Base-by-base conservation (phyloP, 2,888 invertebrate species). In the Cyrtodaria siliqua region DNA sequence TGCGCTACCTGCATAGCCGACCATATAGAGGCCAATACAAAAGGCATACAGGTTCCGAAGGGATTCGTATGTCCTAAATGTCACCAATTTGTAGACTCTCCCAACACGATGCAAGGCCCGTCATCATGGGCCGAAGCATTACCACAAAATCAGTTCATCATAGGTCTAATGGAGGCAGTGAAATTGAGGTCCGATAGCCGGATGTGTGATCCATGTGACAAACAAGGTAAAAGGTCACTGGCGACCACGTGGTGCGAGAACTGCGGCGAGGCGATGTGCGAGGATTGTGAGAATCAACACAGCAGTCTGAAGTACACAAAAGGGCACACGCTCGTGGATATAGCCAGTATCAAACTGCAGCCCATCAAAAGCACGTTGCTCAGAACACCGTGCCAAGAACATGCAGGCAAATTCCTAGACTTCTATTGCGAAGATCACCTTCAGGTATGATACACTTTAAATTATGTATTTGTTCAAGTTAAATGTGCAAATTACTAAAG, bases 371-470 rank as follows among this genome's bases (percentile, higher is more conserved):
- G 78, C 47, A 82, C 82, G n/a, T 42, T 79, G 24, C 62, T 82
- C 38, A 71, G 77, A 47, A 69, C 79, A 20, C 82, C 79, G 3
- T 84, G 84, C 47, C 77, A 74, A 33, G 77, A 82, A 53, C 84
- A 84, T 55, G 75, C 68, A 6, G 81, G 77, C 23, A 84, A 82
- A 24, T 84, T 78, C 68, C 71, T 84, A 9, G 84, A 84, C 53
- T 84, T 82, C 61, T 84, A 75, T 44, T 84, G 84, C 44, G 72
- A 77, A n/a, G 84, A 84, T 61, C 84, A 84, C 68, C 72, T 68
- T 6, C 79, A 79, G 71, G 80, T 80, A 50, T 8, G 55, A 24
- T 42, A 33, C 4, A 33, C 33, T 33, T 33, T n/a, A n/a, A n/a
- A n/a, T n/a, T n/a, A n/a, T n/a, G n/a, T n/a, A n/a, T n/a, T n/a